phyloP scores from a whole-genome alignment of 2,888 invertebrate species.

The Eumerus sabulonum region DNA sequence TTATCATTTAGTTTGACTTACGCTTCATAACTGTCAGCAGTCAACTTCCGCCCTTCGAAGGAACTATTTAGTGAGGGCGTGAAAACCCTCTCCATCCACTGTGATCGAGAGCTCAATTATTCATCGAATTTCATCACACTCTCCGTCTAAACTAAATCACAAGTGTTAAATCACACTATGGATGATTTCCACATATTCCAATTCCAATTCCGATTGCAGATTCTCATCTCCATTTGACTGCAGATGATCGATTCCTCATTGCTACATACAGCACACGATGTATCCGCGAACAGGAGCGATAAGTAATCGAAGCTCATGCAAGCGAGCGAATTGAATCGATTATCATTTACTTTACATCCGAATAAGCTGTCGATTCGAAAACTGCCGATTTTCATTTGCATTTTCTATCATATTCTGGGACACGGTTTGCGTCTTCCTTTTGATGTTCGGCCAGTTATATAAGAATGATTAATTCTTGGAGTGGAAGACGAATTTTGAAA shows the following conservation, averaged over 20 bases:
- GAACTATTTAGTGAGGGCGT: too few relatives aligned
- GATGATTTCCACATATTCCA: constrained; percentile 21
- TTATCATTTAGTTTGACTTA: too few relatives aligned
- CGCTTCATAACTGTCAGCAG: too few relatives aligned
- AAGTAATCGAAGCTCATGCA: neutral
- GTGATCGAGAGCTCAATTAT: neutral
- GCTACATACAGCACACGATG: neutral
- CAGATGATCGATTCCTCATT: constrained; percentile 3
- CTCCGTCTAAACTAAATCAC: constrained; percentile 12
- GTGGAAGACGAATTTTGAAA: neutral
- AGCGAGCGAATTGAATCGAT: constrained; percentile 32
- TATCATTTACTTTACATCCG: constrained; percentile 42
- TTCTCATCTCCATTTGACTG: constrained; percentile 26
- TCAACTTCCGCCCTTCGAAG: too few relatives aligned
- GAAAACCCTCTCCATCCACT: neutral
- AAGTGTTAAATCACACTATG: constrained; percentile 40
- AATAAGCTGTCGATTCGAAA: constrained; percentile 1
- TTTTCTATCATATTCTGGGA: constrained; percentile 31
- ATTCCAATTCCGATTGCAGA: constrained; percentile 6
- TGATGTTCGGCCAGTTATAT: constrained; percentile 14
- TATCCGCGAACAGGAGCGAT: too few relatives aligned
- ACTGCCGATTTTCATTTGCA: constrained; percentile 15
- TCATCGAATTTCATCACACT: constrained; percentile 34
- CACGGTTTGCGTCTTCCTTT: constrained; percentile 37
- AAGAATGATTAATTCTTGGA: constrained; percentile 29